Conservation (phyloP, 2,888 invertebrate species). For the Orgyia antiqua region DNA sequence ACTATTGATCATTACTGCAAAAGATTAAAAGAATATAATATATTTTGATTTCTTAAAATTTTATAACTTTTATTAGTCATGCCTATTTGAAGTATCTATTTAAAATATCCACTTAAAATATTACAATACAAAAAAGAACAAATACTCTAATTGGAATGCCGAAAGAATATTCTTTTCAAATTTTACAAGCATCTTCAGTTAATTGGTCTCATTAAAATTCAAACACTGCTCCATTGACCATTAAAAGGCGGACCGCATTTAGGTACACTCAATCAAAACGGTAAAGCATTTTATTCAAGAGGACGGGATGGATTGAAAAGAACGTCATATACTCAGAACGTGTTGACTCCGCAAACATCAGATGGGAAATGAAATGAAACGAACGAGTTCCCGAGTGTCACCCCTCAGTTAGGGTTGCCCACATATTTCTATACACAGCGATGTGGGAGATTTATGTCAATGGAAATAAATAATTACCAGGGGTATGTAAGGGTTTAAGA, state of each 20-base stretch:
- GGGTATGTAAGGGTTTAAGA: conserved; percentile 5
- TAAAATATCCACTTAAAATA: not conserved
- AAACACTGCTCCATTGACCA: conserved; percentile 19
- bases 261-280: conserved; percentile 37
- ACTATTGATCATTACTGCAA: too few relatives aligned
- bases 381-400: conserved; percentile 39
- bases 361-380: conserved; percentile 63
- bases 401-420: conserved; percentile 32
- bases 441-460: conserved; percentile 10
- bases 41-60: too few relatives aligned
- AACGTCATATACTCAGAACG: conserved; percentile 32
- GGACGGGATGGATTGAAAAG: conserved; percentile 35
- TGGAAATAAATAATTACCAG: conserved; percentile 11
- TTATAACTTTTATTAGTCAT: too few relatives aligned
- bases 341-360: conserved; percentile 58
- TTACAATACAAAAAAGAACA: conserved; percentile 4
- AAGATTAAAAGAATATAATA: too few relatives aligned
- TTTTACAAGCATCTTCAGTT: conserved; percentile 17
- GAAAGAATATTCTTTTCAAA: conserved; percentile 12
- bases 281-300: conserved; percentile 42
- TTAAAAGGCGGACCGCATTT: conserved; percentile 26
- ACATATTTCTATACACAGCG: conserved; percentile 6
- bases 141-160: conserved; percentile 10
- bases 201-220: conserved; percentile 28
- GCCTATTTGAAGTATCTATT: too few relatives aligned